Evolutionary conservation across 2,888 invertebrate species (phyloP).

Genomic region (Himalopsyche japonica): DNA sequence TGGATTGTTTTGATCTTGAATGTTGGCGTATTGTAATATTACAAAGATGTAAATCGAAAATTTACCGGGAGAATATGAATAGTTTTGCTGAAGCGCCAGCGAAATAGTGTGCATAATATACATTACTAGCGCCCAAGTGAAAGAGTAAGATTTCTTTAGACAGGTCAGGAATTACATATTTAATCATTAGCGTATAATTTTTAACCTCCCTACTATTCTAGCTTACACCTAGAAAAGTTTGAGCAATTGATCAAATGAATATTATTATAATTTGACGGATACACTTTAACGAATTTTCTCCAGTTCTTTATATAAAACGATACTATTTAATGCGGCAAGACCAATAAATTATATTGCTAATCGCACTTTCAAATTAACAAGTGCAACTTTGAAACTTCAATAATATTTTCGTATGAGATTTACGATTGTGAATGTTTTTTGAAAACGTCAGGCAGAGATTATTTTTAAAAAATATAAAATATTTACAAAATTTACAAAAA

Average conservation of each 20-base stretch:
- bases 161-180: neutral
- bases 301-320: neutral
- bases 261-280: neutral
- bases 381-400: neutral
- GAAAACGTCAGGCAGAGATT: conserved; percentile 13
- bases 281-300: neutral
- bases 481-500: conserved; percentile 26
- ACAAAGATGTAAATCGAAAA: neutral
- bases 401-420: neutral
- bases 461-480: neutral
- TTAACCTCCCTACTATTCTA: conserved; percentile 22
- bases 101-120: neutral
- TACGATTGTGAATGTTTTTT: conserved; percentile 17
- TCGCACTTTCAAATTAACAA: conserved; percentile 1
- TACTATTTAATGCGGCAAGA: conserved; percentile 25
- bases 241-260: conserved; percentile 21
- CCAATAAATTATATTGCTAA: conserved; percentile 24
- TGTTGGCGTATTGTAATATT: neutral
- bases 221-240: conserved; percentile 30
- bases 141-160: neutral
- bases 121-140: neutral
- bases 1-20: neutral
- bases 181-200: conserved; percentile 7
- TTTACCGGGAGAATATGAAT: neutral
- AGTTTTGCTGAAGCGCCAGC: neutral